phyloP scores from a whole-genome alignment of 2,797 vertebrate species.

The Nannoperca obscura region DNA sequence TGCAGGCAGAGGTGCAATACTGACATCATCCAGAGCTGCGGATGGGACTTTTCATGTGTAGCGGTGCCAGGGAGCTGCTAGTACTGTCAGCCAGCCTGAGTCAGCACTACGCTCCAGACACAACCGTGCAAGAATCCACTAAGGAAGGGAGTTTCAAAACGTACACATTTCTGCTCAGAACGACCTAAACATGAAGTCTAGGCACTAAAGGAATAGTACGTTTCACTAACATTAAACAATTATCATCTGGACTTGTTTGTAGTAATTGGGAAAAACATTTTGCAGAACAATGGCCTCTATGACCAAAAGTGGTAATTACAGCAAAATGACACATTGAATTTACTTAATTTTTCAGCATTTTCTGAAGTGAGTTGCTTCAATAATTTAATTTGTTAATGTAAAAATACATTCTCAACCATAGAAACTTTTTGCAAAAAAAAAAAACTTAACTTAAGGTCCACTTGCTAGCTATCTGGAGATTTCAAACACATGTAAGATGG shows the following conservation, averaged over 20 bases:
- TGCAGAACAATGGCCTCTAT: neutral
- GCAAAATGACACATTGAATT: neutral
- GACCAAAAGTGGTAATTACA: neutral
- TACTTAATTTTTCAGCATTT: neutral
- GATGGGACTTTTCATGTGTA: constrained; percentile 73
- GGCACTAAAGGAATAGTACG: neutral
- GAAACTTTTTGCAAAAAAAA: neutral
- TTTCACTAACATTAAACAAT: neutral
- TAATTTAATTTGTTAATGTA: no score
- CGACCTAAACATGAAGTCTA: neutral
- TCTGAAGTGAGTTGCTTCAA: neutral
- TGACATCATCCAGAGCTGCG: constrained; percentile 73
- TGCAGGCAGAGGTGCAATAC: constrained; percentile 54
- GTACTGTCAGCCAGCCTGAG: constrained; percentile 66
- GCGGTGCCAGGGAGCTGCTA: constrained; percentile 65
- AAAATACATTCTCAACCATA: no score
- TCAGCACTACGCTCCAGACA: constrained; percentile 65
- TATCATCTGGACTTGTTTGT: neutral
- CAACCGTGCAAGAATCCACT: constrained; percentile 48
- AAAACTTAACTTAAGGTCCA: no score
- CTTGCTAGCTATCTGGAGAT: no score
- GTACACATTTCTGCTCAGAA: constrained; percentile 11
- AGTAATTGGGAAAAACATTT: neutral
- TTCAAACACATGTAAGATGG: neutral
- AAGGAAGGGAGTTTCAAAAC: constrained; percentile 43